Evolutionary conservation across 2,113 vertebrate genomes (phyloP).

Genomic region (Anas platyrhynchos): DNA sequence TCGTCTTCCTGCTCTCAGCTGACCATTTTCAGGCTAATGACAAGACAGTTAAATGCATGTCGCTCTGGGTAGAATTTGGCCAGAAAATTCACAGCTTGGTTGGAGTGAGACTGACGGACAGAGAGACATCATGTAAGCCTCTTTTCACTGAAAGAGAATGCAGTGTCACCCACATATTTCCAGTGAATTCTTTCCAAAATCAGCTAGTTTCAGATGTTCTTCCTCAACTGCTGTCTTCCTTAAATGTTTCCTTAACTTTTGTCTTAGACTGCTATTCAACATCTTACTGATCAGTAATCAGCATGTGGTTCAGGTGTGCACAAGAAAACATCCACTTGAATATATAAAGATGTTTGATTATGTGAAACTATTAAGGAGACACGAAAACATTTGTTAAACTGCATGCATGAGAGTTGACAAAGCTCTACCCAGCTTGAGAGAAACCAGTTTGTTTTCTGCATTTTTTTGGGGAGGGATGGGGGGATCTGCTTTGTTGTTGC

Average conservation of each 20-base stretch:
- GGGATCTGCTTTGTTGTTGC: no score
- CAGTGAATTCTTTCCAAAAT: neutral
- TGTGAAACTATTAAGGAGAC: neutral
- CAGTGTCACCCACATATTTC: neutral
- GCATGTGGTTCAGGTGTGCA: no score
- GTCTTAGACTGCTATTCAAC: fast-evolving
- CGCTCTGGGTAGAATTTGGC: neutral
- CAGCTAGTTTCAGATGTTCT: neutral
- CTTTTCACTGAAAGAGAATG: neutral
- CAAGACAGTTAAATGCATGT: neutral
- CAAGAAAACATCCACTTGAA: neutral
- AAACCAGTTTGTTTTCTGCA: neutral
- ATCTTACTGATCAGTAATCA: neutral
- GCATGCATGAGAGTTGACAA: neutral
- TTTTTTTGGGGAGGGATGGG: neutral
- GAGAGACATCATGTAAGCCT: neutral
- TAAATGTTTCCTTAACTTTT: neutral
- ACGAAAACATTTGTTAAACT: neutral
- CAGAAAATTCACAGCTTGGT: neutral
- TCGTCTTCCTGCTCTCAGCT: neutral
- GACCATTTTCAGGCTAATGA: neutral
- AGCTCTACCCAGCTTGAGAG: neutral
- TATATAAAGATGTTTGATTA: neutral
- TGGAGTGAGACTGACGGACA: neutral
- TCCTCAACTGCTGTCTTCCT: neutral